These are phyloP conservation scores for Coregonus sp. DNA, from an alignment of 2,797 vertebrate genomes.

Conservation along the genomic window DNA sequence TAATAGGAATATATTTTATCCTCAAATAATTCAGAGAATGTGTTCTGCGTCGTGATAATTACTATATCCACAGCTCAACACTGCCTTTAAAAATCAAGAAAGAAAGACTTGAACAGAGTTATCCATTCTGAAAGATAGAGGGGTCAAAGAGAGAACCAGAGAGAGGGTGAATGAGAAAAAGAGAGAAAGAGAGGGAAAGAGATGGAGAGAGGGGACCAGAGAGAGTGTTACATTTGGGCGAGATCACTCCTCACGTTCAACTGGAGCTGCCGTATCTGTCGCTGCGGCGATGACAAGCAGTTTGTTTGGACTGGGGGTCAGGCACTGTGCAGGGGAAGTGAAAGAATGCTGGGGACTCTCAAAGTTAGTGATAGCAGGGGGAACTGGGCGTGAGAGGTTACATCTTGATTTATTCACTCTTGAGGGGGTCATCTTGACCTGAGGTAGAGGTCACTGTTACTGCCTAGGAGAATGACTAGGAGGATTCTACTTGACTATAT, in stretches of 20 bases:
- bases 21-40: constrained; percentile 12
- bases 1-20: constrained; percentile 63
- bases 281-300: constrained; percentile 79
- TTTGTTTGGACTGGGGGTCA: constrained; percentile 80
- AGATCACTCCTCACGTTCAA: constrained; percentile 72
- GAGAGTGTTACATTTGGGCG: constrained; percentile 69
- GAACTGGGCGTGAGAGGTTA: constrained; percentile 69
- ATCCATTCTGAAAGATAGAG: neutral
- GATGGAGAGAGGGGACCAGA: constrained; percentile 60
- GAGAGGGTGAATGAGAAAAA: constrained; percentile 9
- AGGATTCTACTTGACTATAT: constrained; percentile 47
- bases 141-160: constrained; percentile 25
- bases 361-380: constrained; percentile 74
- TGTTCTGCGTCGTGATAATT: neutral
- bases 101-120: constrained; percentile 22
- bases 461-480: constrained; percentile 42
- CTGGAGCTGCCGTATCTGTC: constrained; percentile 77
- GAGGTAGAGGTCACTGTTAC: constrained; percentile 66
- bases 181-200: neutral
- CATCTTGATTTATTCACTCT: constrained; percentile 78
- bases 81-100: constrained; percentile 8
- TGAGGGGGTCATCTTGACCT: constrained; percentile 71
- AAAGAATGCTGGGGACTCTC: constrained; percentile 77
- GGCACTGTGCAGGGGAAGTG: constrained; percentile 74
- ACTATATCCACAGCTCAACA: constrained; percentile 44